Base-by-base conservation (phyloP, 37 sponge, comb jelly and placozoan genomes). In the Aplysina aerophoba region DNA sequence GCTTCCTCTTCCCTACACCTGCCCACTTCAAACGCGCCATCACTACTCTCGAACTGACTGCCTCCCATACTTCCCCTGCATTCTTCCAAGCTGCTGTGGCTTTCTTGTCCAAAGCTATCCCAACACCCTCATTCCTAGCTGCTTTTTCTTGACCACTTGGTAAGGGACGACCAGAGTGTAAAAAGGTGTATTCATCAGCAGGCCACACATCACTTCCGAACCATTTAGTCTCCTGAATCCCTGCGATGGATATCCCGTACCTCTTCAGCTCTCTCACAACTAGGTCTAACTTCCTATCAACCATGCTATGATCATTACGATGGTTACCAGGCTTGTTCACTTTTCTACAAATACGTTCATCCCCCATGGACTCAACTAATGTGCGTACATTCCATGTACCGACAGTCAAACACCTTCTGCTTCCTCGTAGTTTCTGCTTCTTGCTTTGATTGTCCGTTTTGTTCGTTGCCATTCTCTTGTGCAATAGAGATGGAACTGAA, bases 221-320 rank as follows among this genome's bases (percentile, higher is more conserved):
- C 86, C 86, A 85, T 50, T 77, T 85, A 58, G 79, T 78, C 34
- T 85, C 86, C 35, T 85, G 86, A 34, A 85, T 27, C 38, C 79
- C 85, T 79, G 40, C 74, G 17, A 73, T 37, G 8, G 74, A 37
- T 8, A 73, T 31, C 17, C 74, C 74, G 37, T 73, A 73, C 39
- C 41, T 15, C 22, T 31, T 6, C 74, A 73, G 37, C 22, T 65
- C 66, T 16, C 66, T 30, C 12, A 30, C 66, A 30, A 65, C 22
- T 11, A 87, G 61, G 38, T 71, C 83, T 20, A 80, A 54, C 27
- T 65, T 65, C 12, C 22, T 25, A 65, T 65, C 27, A 12, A 65
- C 66, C 22, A 25, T 30, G 6, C 66, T 65, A 30, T 16, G 15
- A n/a, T n/a, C n/a, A n/a, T n/a, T n/a, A n/a, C n/a, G n/a, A 57